Base-by-base conservation (phyloP, 2,888 invertebrate genomes). In the Melanostoma scalare region DNA sequence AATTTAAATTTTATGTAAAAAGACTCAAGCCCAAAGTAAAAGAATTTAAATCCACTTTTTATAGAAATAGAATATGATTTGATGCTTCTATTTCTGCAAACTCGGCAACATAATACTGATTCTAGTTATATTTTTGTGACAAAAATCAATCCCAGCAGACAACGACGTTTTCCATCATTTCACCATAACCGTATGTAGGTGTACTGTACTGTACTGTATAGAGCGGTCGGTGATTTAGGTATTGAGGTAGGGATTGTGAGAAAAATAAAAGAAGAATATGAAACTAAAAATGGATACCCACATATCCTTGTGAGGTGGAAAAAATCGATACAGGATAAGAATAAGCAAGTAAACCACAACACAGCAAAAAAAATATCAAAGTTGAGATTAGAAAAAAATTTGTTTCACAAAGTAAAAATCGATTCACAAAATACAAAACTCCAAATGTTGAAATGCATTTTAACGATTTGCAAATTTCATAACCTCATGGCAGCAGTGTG, bases 111-210 rank as follows among this genome's bases (percentile, higher is more conserved):
- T 42, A 77, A 77, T 69, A 77, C 77, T 73, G 77, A 72, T 68
- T 68, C 20, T 1, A 20, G 20, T 20, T 20, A 20, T 63, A 71
- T 77, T 68, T 68, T 46, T 56, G 35, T 77, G 77, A 82, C 73
- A 78, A 82, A 82, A 82, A 82, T 82, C 82, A 82, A 82, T 82
- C 69, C 53, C 52, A 77, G 68, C 60, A 82, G 68, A 77, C 71
- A 56, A 55, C 68, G 69, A 71, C 40, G 68, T 63, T 82, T 56
- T 58, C 52, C 69, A 53, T 77, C 73, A 73, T 65, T 77, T 82
- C 52, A 63, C 68, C 63, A 77, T 77, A 73, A 73, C 36, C 44
- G 44, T 65, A 68, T 60, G 33, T 60, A 50, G 50, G 38, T 55
- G 31, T 56, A 56, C 56, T 8, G 38, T 10, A 20, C 20, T 20